Percentiles rank a stretch among this genome's conserved stretches.
Conservation (phyloP, 2,113 vertebrate genomes). For the Hemichromis elongatus region DNA sequence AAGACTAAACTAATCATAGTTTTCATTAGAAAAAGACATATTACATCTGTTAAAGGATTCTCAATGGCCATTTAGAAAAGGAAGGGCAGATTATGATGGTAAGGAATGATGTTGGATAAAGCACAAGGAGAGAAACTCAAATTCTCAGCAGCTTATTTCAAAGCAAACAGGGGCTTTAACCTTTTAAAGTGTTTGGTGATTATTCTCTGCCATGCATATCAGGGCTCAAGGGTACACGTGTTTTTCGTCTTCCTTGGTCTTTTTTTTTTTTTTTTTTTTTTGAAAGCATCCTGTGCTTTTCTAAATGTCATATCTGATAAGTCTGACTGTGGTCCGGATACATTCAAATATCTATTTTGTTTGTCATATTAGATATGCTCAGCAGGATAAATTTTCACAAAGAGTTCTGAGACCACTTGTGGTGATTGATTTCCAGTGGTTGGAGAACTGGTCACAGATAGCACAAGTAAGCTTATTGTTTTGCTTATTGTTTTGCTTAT, state of each 20-base stretch:
- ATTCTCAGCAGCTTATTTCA: not conserved
- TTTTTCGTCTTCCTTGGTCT: not conserved
- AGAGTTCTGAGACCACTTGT: not conserved
- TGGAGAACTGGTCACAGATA: not conserved
- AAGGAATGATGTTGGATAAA: not conserved
- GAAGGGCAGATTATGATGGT: not conserved
- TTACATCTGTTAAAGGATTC: not conserved
- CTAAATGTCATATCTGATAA: conserved; percentile 58
- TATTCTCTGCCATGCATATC: not conserved
- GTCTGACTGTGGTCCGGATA: conserved; percentile 17
- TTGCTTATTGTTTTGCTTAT: not conserved
- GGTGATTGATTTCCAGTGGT: conserved; percentile 9
- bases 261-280: conserved; percentile 8
- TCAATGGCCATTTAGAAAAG: not conserved
- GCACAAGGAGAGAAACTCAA: not conserved
- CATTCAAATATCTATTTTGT: conserved; percentile 4
- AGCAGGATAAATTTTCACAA: conserved; percentile 16
- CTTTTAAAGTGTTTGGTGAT: not conserved
- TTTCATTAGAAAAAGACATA: not conserved
- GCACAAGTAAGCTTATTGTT: not conserved
- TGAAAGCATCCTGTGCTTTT: not conserved
- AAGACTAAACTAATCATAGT: not conserved
- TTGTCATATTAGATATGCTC: conserved; percentile 11
- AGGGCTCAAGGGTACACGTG: not conserved
- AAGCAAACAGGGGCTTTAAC: not conserved